Base-by-base conservation (phyloP, 2,113 vertebrate species). In the Nycticryphes semicollaris region DNA sequence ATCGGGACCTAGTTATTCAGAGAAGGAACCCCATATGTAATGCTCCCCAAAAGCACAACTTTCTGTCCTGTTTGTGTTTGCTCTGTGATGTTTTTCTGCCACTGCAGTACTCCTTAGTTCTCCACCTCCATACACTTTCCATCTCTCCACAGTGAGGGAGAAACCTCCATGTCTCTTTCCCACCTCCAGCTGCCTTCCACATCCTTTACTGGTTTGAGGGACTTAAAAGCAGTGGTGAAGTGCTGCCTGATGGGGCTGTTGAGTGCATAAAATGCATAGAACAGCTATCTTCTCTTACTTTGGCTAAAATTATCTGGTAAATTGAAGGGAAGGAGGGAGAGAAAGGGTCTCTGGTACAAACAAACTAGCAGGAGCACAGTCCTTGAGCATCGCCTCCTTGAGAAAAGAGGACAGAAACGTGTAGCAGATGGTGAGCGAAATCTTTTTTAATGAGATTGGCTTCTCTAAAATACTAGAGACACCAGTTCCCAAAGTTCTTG, bases 181-280 rank as follows among this genome's bases (percentile, higher is more conserved):
- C 17, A 21, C 28, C 19, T 57, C 35, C 77, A 82, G 41, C 31
- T 70, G 50, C 63, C 33, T 77, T 51, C 63, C 31, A 28, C 16
- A 31, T 30, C 31, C 21, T 30, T 63, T 35, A 54, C 18, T 30
- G 41, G 8, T 51, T 69, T 27, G 27, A 57, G 54, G 31, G 56
- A 48, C 63, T 22, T 30, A n/a, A 6, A 64, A 50, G 35, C 9
- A 69, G 43, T 48, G 63, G 41, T 37, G 54, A 35, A 30, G 17
- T 0, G 0, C 51, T 39, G 59, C 28, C n/a, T 33, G 9, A 18
- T 24, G 12, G 19, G n/a, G 51, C 13, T 39, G 28, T 17, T 1
- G 3, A 69, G 13, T 22, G 28, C 28, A 18, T 30, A 54, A 17
- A 57, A 47, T 24, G 31, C 20, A 12, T 1, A 13, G 9, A 25